Percentiles rank a stretch among this genome's conserved stretches.
Evolutionary conservation across 2,113 vertebrate species (phyloP).

Genomic region (Eulemur macaco): DNA sequence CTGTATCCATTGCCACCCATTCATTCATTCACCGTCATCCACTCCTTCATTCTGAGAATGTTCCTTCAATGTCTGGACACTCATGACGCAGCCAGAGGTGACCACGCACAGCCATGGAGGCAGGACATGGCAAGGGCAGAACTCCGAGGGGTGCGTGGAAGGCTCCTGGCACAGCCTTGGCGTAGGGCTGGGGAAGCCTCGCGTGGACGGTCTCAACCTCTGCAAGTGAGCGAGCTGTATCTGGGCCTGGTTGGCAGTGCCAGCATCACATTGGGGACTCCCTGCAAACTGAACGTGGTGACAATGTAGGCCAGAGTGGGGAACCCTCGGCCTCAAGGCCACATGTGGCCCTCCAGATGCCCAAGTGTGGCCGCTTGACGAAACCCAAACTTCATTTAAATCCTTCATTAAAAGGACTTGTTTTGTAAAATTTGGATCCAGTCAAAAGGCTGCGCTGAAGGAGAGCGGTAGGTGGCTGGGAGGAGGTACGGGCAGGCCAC

Average conservation of each 20-base stretch:
- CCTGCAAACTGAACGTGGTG: fast-evolving
- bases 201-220: fast-evolving
- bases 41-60: background rate
- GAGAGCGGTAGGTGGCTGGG: fast-evolving
- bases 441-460: too few relatives aligned
- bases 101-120: too few relatives aligned
- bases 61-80: background rate
- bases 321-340: too few relatives aligned
- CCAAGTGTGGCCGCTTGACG: too few relatives aligned
- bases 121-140: background rate
- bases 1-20: background rate
- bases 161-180: fast-evolving
- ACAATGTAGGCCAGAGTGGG: background rate
- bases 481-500: background rate
- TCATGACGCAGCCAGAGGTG: background rate
- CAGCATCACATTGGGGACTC: background rate
- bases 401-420: too few relatives aligned
- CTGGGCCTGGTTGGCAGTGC: too few relatives aligned
- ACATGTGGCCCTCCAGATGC: too few relatives aligned
- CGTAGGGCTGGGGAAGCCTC: background rate
- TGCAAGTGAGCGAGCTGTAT: fast-evolving
- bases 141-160: background rate
- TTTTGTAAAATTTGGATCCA: too few relatives aligned
- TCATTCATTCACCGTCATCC: background rate
- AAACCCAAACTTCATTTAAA: too few relatives aligned